Base-by-base conservation (phyloP, 1,140 invertebrate genomes). In the Neodiprion lecontei region DNA sequence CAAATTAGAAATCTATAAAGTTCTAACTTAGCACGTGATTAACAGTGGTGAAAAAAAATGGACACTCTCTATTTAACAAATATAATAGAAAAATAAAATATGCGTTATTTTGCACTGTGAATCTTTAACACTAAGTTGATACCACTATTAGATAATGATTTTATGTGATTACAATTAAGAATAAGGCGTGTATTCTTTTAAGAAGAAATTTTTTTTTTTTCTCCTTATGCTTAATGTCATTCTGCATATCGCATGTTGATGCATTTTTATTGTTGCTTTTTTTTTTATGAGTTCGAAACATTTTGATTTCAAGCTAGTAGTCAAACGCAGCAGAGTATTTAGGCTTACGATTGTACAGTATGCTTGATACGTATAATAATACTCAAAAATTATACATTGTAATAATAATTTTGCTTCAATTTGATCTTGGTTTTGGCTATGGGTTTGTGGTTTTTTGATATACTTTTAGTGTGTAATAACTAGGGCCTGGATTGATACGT, bases 391-490 rank as follows among this genome's bases (percentile, higher is more conserved):
- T 61, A 9, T 5, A 61, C 7, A 9, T 61, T 61, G 53, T 61
- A 61, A 61, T 9, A 17, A 8, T 61, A 14, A 9, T 9, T 61
- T 61, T 61, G n/a, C n/a, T 61, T 76, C 77, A 74, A 74, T 75
- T 76, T 79, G 68, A 83, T 80, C 81, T 82, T 80, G 81, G 78
- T 85, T 84, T 79, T 84, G 85, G 82, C 76, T 72, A 82, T 78
- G 80, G 83, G 76, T 80, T 82, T 76, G 66, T 74, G 75, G 75
- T 79, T 7, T 10, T 17, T 23, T 74, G 81, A 40, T 5, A 40
- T 40, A 40, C 28, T 2, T 61, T 61, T 61, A 61, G 5, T 14
- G n/a, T 11, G 53, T 61, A 61, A 61, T 17, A 61, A 61, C 5
- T 40, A 21, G 17, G 0, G 17, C 17, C 17, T 21, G 17, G 17